These are phyloP conservation scores for Xenopus borealis DNA, from an alignment of 2,113 vertebrate genomes.

Conservation along the genomic window DNA sequence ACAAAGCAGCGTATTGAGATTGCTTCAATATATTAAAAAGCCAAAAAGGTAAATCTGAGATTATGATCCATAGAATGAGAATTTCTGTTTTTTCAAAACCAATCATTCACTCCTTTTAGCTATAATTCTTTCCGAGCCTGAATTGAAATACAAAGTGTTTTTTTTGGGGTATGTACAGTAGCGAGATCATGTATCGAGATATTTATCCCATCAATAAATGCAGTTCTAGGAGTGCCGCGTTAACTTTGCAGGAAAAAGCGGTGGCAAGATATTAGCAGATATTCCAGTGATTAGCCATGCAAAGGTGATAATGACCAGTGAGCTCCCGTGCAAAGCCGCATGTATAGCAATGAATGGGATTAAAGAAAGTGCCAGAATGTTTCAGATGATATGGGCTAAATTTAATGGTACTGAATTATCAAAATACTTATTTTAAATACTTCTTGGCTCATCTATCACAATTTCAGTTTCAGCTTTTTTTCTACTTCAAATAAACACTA, in stretches of 20 bases:
- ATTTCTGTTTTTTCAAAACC: not conserved
- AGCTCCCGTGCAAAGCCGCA: too few species aligned
- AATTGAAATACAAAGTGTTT: not conserved
- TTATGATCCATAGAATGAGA: slow-evolving; percentile 14
- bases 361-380: too few species aligned
- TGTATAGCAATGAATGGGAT: too few species aligned
- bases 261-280: not conserved
- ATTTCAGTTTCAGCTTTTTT: too few species aligned
- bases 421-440: too few species aligned
- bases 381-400: too few species aligned
- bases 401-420: too few species aligned
- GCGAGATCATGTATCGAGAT: not conserved
- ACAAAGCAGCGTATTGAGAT: slow-evolving; percentile 15
- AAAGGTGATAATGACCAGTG: not conserved
- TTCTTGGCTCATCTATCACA: too few species aligned
- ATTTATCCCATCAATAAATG: not conserved
- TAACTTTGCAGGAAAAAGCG: not conserved
- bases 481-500: too few species aligned
- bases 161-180: not conserved
- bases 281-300: not conserved
- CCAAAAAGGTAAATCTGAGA: slow-evolving; percentile 30
- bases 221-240: not conserved
- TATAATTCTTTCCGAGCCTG: not conserved
- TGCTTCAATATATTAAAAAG: slow-evolving; percentile 41
- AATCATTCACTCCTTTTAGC: not conserved